phyloP scores from a whole-genome alignment of 2,113 vertebrate genomes.

The Varanus komodoensis region DNA sequence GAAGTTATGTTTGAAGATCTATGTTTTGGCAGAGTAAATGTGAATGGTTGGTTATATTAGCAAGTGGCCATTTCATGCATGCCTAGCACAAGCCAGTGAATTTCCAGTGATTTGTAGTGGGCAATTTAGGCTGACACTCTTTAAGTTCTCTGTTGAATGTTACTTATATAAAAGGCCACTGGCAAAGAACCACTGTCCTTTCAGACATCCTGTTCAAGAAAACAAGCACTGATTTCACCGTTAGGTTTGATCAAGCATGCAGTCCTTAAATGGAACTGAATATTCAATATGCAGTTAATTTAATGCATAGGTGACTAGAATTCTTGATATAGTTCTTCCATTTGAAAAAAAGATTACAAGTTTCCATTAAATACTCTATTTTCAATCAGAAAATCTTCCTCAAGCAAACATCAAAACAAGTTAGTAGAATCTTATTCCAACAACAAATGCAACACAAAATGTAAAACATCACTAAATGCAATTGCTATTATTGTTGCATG shows the following conservation, averaged over 20 bases:
- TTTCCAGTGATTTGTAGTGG: slow-evolving; percentile 32
- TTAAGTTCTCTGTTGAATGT: slow-evolving; percentile 22
- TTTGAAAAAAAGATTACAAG: neutral
- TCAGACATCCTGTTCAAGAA: slow-evolving; percentile 19
- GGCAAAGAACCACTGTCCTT: neutral
- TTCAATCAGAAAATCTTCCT: neutral
- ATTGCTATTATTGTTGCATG: too few relatives aligned
- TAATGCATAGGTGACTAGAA: slow-evolving; percentile 9
- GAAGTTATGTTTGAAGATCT: slow-evolving; percentile 27
- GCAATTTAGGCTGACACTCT: neutral
- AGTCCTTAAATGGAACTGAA: neutral
- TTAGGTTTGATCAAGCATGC: neutral
- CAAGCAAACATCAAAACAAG: neutral
- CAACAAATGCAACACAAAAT: neutral
- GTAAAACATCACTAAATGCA: neutral
- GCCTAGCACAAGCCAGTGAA: slow-evolving; percentile 14
- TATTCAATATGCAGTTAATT: slow-evolving; percentile 12
- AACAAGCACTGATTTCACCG: slow-evolving; percentile 16
- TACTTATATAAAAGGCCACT: slow-evolving; percentile 21
- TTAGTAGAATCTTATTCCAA: neutral
- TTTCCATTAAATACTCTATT: neutral
- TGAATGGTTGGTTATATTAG: slow-evolving; percentile 30
- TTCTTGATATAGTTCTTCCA: neutral
- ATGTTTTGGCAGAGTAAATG: neutral
- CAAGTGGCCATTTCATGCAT: slow-evolving; percentile 38